These are phyloP conservation scores for Diplosoma virens DNA, from an alignment of 23 tunicate species.

Conservation along the genomic window DNA sequence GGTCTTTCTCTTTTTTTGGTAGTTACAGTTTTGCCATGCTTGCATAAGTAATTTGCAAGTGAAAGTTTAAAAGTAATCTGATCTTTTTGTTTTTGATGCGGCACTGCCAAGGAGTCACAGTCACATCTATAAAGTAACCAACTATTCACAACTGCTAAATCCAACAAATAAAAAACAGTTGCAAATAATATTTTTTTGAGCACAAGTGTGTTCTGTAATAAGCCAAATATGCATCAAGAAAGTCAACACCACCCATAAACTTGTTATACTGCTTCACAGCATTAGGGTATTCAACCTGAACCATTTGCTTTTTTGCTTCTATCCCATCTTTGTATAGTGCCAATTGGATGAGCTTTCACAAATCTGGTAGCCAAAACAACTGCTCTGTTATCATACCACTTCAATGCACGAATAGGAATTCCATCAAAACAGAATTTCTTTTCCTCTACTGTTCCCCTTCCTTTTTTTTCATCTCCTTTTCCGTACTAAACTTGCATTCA, in stretches of 20 bases:
- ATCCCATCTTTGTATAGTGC: not conserved
- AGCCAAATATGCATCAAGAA: constrained; percentile 14
- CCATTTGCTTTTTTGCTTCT: not conserved
- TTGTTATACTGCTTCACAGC: not conserved
- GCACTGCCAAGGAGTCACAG: not conserved
- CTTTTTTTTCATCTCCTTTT: too few species aligned
- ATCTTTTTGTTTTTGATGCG: not conserved
- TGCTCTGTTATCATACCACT: constrained; percentile 11
- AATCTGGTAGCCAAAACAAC: constrained; percentile 3
- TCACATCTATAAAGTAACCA: constrained; percentile 14
- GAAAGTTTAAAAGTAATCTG: not conserved
- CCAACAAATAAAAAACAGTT: constrained; percentile 2
- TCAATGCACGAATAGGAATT: not conserved
- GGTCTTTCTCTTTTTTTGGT: not conserved
- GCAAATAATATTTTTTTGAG: constrained; percentile 5
- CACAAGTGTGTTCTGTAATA: not conserved
- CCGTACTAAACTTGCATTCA: too few species aligned
- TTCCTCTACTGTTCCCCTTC: too few species aligned
- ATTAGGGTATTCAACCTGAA: not conserved
- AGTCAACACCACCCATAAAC: constrained; percentile 14
- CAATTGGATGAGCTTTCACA: constrained; percentile 5
- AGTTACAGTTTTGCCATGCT: not conserved
- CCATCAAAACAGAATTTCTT: too few species aligned
- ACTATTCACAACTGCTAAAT: not conserved
- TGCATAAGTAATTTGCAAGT: not conserved